Conservation (phyloP, 2,797 vertebrate species). For the Graptemys geographica region DNA sequence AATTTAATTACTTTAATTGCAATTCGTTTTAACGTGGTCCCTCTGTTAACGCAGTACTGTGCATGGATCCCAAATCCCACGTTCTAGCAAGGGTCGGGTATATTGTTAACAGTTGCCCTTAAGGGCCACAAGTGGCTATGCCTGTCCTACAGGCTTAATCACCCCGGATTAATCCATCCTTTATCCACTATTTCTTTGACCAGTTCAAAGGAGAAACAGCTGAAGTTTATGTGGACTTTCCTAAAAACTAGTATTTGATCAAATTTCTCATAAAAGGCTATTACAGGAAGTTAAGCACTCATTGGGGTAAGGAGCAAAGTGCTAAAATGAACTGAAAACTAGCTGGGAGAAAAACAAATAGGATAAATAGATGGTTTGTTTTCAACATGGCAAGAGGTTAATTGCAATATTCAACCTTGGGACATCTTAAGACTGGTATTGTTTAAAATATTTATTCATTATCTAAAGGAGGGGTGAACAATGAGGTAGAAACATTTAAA, state of each 20-base stretch:
- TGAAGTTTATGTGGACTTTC: background rate
- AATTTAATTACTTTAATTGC: no score
- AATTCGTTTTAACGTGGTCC: no score
- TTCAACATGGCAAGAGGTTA: constrained; percentile 7
- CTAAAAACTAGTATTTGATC: background rate
- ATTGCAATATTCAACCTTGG: background rate
- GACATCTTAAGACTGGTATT: background rate
- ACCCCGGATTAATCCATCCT: no score
- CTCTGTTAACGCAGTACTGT: no score
- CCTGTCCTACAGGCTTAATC: no score
- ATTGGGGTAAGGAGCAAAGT: background rate
- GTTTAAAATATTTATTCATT: background rate
- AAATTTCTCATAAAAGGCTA: background rate
- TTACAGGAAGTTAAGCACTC: background rate
- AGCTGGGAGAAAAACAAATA: background rate
- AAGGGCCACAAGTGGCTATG: no score
- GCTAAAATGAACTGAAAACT: background rate
- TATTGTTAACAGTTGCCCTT: no score
- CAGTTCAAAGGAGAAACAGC: background rate
- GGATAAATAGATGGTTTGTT: background rate
- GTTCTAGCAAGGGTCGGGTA: no score
- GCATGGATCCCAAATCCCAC: no score
- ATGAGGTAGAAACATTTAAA: background rate
- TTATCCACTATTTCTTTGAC: background rate
- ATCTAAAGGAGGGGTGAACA: background rate